Evolutionary conservation across 2,888 invertebrate genomes (phyloP).

Genomic region (Metalampra italica): DNA sequence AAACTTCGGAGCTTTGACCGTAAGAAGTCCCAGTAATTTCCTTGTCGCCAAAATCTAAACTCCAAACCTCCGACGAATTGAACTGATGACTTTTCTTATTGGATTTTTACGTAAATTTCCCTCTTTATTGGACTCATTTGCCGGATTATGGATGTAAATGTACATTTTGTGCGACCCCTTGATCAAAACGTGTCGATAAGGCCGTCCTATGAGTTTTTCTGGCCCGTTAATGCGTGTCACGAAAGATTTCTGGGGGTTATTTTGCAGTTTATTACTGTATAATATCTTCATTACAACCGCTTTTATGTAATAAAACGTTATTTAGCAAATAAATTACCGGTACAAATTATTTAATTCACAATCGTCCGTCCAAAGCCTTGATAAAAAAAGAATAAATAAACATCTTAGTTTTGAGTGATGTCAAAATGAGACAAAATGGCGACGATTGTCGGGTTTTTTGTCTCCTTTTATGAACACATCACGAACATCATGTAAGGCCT

Average conservation of each 20-base stretch:
- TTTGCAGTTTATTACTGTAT: constrained; percentile 28
- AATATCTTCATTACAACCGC: constrained; percentile 38
- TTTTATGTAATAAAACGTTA: constrained; percentile 6
- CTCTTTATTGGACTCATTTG: constrained; percentile 55
- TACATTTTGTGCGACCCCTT: constrained; percentile 28
- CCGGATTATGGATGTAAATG: constrained; percentile 53
- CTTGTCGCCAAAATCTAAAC: constrained; percentile 1
- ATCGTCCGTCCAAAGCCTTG: too few relatives aligned
- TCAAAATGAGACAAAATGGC: constrained; percentile 34
- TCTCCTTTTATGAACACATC: constrained; percentile 56
- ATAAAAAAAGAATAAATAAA: background rate
- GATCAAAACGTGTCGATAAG: constrained; percentile 49
- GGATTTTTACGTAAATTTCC: constrained; percentile 55
- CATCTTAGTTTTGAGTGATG: background rate
- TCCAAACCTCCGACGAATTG: constrained; percentile 11
- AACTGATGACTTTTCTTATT: constrained; percentile 39
- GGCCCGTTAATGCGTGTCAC: constrained; percentile 24
- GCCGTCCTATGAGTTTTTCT: constrained; percentile 20
- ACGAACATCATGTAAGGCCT: constrained; percentile 56
- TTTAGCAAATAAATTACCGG: constrained; percentile 3
- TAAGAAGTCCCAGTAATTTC: background rate
- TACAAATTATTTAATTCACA: constrained; percentile 2
- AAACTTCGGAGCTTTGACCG: too few relatives aligned
- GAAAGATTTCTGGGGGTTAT: constrained; percentile 28
- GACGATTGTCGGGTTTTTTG: constrained; percentile 26